Conservation (phyloP, 2,888 invertebrate species). For the Linyphia triangularis region DNA sequence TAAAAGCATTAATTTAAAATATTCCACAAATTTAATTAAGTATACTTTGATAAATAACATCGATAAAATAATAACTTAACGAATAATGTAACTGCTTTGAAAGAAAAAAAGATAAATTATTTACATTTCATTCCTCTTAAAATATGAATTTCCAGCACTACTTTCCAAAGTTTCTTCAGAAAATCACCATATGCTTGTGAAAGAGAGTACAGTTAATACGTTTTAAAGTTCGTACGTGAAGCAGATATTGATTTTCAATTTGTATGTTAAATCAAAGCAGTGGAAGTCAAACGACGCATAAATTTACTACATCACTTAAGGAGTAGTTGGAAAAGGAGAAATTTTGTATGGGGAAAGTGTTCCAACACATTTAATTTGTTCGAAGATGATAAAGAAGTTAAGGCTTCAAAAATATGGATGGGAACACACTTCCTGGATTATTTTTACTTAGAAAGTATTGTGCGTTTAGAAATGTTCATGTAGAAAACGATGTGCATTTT, state of each 20-base stretch:
- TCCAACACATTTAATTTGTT: constrained; percentile 35
- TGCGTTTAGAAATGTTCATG: too few species aligned
- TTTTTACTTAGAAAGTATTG: not conserved
- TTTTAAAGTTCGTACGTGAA: constrained; percentile 34
- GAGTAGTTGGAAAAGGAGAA: not conserved
- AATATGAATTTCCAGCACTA: constrained; percentile 17
- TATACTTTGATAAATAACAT: not conserved
- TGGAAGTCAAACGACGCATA: constrained; percentile 60
- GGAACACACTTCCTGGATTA: not conserved
- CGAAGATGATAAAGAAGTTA: constrained; percentile 29
- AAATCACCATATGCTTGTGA: constrained; percentile 41
- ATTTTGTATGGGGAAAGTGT: constrained; percentile 1
- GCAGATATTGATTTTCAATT: constrained; percentile 66
- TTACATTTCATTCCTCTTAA: constrained; percentile 27
- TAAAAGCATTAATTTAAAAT: too few species aligned
- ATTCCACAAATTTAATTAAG: not conserved
- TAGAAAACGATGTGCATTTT: too few species aligned
- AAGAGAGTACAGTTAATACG: constrained; percentile 49
- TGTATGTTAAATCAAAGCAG: constrained; percentile 66
- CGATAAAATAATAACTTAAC: not conserved
- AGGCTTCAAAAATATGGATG: not conserved
- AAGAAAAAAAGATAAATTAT: not conserved
- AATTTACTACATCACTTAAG: constrained; percentile 39
- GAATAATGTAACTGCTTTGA: not conserved
- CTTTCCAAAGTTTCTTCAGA: constrained; percentile 12